Percentiles rank a stretch among this genome's conserved stretches.
Evolutionary conservation across 2,797 vertebrate species (phyloP).

Genomic region (Pelodytes ibericus): DNA sequence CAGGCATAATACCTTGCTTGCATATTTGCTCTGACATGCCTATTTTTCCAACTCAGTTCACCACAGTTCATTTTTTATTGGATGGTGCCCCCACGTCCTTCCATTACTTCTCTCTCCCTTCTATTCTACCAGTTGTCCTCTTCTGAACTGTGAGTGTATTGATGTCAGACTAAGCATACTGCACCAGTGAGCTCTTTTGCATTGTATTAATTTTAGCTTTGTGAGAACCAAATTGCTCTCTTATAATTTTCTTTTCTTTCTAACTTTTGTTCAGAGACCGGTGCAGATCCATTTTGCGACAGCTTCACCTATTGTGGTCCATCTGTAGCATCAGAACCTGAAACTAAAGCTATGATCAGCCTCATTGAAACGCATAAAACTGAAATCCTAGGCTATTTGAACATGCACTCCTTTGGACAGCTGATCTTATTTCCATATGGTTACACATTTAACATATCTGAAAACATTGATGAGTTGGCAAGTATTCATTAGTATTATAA

Average conservation of each 20-base stretch:
- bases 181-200: too few relatives aligned
- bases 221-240: neutral
- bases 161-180: too few relatives aligned
- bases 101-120: too few relatives aligned
- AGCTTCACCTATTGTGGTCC: constrained; percentile 70
- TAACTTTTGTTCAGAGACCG: constrained; percentile 68
- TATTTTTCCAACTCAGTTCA: too few relatives aligned
- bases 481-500: constrained; percentile 30
- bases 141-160: too few relatives aligned
- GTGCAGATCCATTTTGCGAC: constrained; percentile 75
- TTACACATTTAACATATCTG: constrained; percentile 72
- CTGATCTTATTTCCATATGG: constrained; percentile 82
- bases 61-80: too few relatives aligned
- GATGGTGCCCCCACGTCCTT: too few relatives aligned
- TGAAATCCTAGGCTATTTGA: constrained; percentile 81
- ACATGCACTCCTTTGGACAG: constrained; percentile 83
- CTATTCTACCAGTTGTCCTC: too few relatives aligned
- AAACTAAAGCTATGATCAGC: constrained; percentile 74
- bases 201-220: too few relatives aligned
- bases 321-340: constrained; percentile 74
- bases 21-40: too few relatives aligned
- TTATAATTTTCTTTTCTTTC: constrained; percentile 6
- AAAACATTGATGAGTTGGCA: constrained; percentile 83
- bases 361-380: constrained; percentile 67
- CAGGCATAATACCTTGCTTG: too few relatives aligned